Percentiles rank a stretch among this genome's conserved stretches.
phyloP scores from a whole-genome alignment of 2,888 invertebrate genomes.

The Philereme vetulata region DNA sequence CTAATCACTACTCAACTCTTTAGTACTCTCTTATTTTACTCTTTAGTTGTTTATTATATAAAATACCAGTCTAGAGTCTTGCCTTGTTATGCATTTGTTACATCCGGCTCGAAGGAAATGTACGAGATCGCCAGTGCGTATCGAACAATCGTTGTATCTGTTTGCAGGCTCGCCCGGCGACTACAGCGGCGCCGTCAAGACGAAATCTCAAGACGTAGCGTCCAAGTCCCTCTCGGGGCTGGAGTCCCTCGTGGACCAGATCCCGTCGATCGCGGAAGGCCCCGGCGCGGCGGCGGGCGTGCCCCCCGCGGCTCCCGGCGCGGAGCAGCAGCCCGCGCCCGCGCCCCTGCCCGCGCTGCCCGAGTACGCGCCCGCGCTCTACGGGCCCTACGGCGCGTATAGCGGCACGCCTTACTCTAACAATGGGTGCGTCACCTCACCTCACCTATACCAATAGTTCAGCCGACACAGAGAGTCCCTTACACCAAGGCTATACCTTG shows the following conservation, averaged over 20 bases:
- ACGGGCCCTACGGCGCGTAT: conserved; percentile 69
- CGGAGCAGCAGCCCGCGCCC: conserved; percentile 40
- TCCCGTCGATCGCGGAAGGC: conserved; percentile 93
- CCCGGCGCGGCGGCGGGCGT: conserved; percentile 56
- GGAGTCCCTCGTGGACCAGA: conserved; percentile 95
- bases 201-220: conserved; percentile 88
- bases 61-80: too few species aligned
- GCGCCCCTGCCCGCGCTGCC: conserved; percentile 54
- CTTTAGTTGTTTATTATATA: too few species aligned
- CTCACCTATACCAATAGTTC: not conserved
- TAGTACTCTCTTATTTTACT: too few species aligned
- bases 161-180: conserved; percentile 64
- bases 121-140: too few species aligned
- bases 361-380: conserved; percentile 62
- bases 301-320: conserved; percentile 69
- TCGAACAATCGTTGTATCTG: not conserved
- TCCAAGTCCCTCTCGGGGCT: conserved; percentile 93
- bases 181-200: conserved; percentile 74
- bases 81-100: too few species aligned
- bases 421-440: conserved; percentile 56
- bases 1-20: too few species aligned
- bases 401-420: conserved; percentile 64
- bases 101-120: too few species aligned
- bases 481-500: too few species aligned
- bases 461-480: not conserved